These are phyloP conservation scores for Drosophila melanosoma DNA, from an alignment of 2,888 invertebrate species.

Conservation along the genomic window DNA sequence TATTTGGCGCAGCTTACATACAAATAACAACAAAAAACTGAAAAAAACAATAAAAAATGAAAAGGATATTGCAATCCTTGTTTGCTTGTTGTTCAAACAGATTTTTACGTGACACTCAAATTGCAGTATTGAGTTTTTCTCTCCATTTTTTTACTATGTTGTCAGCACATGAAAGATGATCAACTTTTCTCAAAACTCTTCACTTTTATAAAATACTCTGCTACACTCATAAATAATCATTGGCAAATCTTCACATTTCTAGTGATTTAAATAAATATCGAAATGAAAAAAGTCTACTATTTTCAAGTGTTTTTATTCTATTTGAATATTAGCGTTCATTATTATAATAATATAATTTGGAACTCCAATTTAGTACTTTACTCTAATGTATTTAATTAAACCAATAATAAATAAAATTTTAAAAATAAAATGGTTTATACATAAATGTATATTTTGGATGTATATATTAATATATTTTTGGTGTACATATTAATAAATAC, in stretches of 20 bases:
- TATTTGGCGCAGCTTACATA: constrained; percentile 64
- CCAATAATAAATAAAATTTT: no score
- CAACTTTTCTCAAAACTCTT: not conserved
- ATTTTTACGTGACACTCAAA: constrained; percentile 32
- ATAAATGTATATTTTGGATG: no score
- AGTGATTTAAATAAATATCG: not conserved
- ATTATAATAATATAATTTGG: not conserved
- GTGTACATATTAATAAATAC: not conserved
- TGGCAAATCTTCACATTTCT: not conserved
- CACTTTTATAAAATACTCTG: not conserved
- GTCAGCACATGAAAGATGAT: not conserved
- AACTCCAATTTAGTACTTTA: not conserved
- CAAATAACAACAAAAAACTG: constrained; percentile 2
- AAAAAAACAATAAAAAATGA: constrained; percentile 9
- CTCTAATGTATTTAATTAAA: not conserved
- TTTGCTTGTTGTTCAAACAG: constrained; percentile 9
- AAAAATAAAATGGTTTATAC: no score
- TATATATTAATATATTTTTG: no score
- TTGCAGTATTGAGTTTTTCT: not conserved
- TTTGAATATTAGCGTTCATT: not conserved
- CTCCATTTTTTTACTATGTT: constrained; percentile 15
- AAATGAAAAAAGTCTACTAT: not conserved
- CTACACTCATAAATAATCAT: not conserved
- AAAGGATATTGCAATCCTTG: constrained; percentile 54
- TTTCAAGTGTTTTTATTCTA: not conserved